These are phyloP conservation scores for Aphidoletes aphidimyza DNA, from an alignment of 2,888 invertebrate species.

Conservation along the genomic window DNA sequence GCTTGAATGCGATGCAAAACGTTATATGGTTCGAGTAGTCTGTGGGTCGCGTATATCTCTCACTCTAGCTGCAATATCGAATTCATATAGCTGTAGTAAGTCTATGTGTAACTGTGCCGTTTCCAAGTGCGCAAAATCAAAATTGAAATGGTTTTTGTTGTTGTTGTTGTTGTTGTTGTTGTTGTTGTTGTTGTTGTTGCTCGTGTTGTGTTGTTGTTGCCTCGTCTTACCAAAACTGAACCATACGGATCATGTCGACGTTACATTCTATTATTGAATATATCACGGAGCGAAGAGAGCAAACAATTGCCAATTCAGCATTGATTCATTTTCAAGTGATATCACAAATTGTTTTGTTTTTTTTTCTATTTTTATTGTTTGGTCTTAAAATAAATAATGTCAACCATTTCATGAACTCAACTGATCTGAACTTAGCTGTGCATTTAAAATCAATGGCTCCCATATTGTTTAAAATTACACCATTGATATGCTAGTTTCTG, in stretches of 20 bases:
- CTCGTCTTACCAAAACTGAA: neutral
- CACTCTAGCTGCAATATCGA: neutral
- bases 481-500: too few relatives aligned
- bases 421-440: too few relatives aligned
- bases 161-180: neutral
- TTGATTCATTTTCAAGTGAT: neutral
- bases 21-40: neutral
- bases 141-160: neutral
- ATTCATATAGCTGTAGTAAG: neutral
- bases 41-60: neutral
- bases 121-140: slow-evolving; percentile 46
- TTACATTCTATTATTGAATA: neutral
- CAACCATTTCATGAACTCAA: neutral
- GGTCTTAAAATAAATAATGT: neutral
- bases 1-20: neutral
- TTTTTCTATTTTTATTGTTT: neutral
- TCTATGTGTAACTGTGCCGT: neutral
- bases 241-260: neutral
- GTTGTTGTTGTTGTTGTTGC: neutral
- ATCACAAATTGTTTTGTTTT: neutral
- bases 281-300: too few relatives aligned
- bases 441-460: too few relatives aligned
- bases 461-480: too few relatives aligned
- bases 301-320: slow-evolving; percentile 6
- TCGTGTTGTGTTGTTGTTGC: neutral